These are phyloP conservation scores for Montifringilla adamsi DNA, from an alignment of 2,113 vertebrate species.

Conservation along the genomic window DNA sequence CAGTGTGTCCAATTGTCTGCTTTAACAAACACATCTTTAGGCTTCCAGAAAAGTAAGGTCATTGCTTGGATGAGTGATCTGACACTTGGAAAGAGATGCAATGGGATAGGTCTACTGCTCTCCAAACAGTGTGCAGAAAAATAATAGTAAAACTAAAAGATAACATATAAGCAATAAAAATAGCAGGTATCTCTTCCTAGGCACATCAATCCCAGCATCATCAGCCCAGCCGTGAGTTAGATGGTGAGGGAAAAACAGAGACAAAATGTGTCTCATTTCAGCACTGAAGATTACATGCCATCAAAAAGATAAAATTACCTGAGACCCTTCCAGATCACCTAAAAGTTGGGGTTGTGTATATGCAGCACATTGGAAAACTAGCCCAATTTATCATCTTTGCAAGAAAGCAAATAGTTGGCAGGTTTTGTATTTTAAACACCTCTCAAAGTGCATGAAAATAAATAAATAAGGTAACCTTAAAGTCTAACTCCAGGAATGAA, in stretches of 20 bases:
- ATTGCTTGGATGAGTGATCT: slow-evolving; percentile 52
- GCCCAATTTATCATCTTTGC: slow-evolving; percentile 37
- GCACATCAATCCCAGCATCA: slow-evolving; percentile 46
- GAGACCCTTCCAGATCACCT: slow-evolving; percentile 22
- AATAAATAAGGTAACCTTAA: slow-evolving; percentile 52
- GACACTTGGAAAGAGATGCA: slow-evolving; percentile 29
- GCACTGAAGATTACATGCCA: slow-evolving; percentile 57
- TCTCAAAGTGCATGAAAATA: slow-evolving; percentile 23
- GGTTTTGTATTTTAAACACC: slow-evolving; percentile 54
- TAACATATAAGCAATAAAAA: slow-evolving; percentile 60
- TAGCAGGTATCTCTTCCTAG: slow-evolving; percentile 36
- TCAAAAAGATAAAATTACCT: slow-evolving; percentile 59
- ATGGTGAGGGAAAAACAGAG: slow-evolving; percentile 30
- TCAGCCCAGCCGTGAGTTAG: slow-evolving; percentile 21
- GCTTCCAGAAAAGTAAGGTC: slow-evolving; percentile 36
- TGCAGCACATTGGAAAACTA: slow-evolving; percentile 29
- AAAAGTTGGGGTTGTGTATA: slow-evolving; percentile 30
- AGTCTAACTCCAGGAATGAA: slow-evolving; percentile 34
- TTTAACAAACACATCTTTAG: slow-evolving; percentile 45
- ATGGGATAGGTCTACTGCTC: slow-evolving; percentile 24
- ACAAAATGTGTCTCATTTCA: slow-evolving; percentile 53
- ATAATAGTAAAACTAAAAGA: slow-evolving; percentile 56
- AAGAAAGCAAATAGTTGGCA: slow-evolving; percentile 27
- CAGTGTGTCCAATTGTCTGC: slow-evolving; percentile 5
- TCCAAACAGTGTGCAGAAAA: slow-evolving; percentile 34